These are phyloP conservation scores for Bruchidius siliquastri DNA, from an alignment of 2,888 invertebrate species.

Conservation along the genomic window DNA sequence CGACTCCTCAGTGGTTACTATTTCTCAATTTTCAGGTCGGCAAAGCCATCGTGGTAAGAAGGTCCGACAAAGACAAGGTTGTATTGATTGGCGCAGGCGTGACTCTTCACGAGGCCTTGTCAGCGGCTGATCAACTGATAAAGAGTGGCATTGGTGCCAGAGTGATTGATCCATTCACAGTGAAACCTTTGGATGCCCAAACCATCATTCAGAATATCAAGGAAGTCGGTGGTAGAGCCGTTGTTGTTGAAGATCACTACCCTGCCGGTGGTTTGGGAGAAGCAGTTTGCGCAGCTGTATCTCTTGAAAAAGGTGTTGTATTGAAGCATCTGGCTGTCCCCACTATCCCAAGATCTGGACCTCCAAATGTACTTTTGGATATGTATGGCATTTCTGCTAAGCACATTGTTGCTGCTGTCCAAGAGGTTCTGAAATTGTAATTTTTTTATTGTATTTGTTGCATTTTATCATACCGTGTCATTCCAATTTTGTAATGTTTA, in stretches of 20 bases:
- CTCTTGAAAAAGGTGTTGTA: conserved; percentile 63
- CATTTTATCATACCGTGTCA: conserved; percentile 4
- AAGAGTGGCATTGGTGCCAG: conserved; percentile 70
- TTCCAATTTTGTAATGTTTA: conserved; percentile 8
- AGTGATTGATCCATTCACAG: conserved; percentile 91
- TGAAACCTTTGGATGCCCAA: conserved; percentile 88
- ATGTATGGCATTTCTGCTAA: conserved; percentile 83
- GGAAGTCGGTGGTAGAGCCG: conserved; percentile 72
- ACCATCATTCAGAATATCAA: conserved; percentile 72
- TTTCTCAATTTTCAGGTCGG: conserved; percentile 54
- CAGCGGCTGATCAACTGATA: conserved; percentile 72
- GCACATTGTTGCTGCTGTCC: conserved; percentile 69
- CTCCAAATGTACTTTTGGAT: conserved; percentile 79
- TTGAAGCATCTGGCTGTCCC: conserved; percentile 78
- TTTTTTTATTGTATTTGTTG: not conserved
- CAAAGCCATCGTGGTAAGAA: conserved; percentile 72
- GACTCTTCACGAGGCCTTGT: conserved; percentile 85
- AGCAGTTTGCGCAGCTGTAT: conserved; percentile 81
- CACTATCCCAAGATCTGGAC: conserved; percentile 88
- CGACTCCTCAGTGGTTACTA: too few species aligned
- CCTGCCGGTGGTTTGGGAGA: conserved; percentile 95
- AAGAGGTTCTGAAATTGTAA: conserved; percentile 54
- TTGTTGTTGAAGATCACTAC: conserved; percentile 98
- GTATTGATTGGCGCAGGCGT: conserved; percentile 91
- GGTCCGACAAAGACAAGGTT: conserved; percentile 72